Evolutionary conservation across 2,888 invertebrate species (phyloP).

Genomic region (Parnassius glacialis): DNA sequence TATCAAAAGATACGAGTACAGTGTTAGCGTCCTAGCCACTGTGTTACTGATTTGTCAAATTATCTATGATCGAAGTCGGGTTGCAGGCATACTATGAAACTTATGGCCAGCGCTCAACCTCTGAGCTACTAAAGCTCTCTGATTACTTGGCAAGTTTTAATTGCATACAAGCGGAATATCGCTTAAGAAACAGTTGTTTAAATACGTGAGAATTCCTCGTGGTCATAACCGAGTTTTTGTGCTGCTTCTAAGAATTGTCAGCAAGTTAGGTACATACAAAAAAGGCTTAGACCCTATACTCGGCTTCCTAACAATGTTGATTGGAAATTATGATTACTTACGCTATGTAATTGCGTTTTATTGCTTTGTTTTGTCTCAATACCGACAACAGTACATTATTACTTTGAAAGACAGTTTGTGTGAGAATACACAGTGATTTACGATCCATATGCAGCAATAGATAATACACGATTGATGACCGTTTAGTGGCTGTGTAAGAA

Average conservation of each 20-base stretch:
- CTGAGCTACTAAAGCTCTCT: neutral
- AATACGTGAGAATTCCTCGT: conserved; percentile 15
- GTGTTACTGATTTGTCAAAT: too few relatives aligned
- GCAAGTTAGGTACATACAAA: conserved; percentile 11
- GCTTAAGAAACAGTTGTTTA: neutral
- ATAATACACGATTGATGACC: too few relatives aligned
- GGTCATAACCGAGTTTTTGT: conserved; percentile 12
- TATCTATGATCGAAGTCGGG: too few relatives aligned
- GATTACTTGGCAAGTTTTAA: neutral
- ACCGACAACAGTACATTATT: neutral
- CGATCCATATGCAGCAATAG: too few relatives aligned
- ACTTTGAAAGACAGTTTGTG: too few relatives aligned
- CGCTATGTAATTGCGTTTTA: conserved; percentile 20
- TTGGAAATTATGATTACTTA: conserved; percentile 23
- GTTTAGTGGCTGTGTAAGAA: too few relatives aligned
- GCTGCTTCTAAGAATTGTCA: conserved; percentile 9
- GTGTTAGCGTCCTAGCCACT: too few relatives aligned
- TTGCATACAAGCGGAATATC: neutral
- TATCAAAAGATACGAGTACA: too few relatives aligned
- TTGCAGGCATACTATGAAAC: too few relatives aligned
- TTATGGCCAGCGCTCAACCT: too few relatives aligned
- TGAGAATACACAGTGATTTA: too few relatives aligned
- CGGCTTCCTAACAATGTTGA: conserved; percentile 20
- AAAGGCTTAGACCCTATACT: conserved; percentile 11
- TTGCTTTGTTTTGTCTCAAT: conserved; percentile 17